Percentiles rank a stretch among this genome's conserved stretches.
Evolutionary conservation across 2,888 invertebrate genomes (phyloP).

Genomic region (Chloroclysta siterata): DNA sequence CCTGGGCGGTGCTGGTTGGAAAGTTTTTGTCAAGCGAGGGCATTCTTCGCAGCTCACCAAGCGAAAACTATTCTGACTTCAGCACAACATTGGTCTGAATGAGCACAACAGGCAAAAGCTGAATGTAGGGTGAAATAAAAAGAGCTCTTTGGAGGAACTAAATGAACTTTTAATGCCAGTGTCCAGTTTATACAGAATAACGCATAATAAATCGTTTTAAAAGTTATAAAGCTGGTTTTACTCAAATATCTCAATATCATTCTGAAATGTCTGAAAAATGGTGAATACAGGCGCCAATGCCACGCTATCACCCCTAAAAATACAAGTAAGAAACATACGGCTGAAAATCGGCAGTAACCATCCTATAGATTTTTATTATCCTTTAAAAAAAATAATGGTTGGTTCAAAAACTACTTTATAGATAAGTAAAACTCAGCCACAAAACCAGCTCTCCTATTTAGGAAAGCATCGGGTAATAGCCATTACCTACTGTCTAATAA

Average conservation of each 20-base stretch:
- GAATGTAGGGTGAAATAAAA: not conserved
- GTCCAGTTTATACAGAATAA: not conserved
- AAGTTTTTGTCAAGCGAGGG: constrained; percentile 57
- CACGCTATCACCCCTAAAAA: too few species aligned
- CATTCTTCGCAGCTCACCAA: constrained; percentile 67
- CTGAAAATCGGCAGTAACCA: not conserved
- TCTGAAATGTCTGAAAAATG: too few species aligned
- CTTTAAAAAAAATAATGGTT: too few species aligned
- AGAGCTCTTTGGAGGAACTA: not conserved
- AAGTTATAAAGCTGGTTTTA: too few species aligned
- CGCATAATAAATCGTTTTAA: too few species aligned
- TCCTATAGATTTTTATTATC: not conserved
- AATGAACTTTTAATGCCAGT: not conserved
- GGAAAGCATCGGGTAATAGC: constrained; percentile 6
- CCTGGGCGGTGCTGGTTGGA: constrained; percentile 65
- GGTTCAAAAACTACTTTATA: constrained; percentile 9
- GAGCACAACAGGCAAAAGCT: constrained; percentile 23
- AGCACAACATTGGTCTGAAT: constrained; percentile 39
- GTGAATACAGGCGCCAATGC: too few species aligned
- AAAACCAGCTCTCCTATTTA: constrained; percentile 16
- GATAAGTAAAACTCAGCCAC: constrained; percentile 14
- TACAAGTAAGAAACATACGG: too few species aligned
- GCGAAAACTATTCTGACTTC: constrained; percentile 51
- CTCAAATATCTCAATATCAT: too few species aligned
- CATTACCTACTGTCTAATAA: constrained; percentile 7